phyloP scores from a whole-genome alignment of 92 coral and sea anemone genomes.

The Montipora capitata region DNA sequence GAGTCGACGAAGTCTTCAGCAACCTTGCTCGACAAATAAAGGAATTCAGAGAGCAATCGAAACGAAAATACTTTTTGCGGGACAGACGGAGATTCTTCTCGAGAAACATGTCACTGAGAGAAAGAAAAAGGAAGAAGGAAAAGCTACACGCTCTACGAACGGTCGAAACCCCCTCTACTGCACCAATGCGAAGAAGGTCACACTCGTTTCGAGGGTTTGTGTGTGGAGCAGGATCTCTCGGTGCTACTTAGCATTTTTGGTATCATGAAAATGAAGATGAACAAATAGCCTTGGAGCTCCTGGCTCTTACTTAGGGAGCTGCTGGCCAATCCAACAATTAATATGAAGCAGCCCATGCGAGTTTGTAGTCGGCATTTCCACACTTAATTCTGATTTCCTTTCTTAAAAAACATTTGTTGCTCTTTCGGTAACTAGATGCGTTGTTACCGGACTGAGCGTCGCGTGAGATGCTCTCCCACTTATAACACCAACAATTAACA shows the following conservation, averaged over 20 bases:
- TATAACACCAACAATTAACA: too few relatives aligned
- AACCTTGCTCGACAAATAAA: conserved; percentile 76
- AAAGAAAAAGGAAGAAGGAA: conserved; percentile 81
- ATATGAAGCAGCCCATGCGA: too few relatives aligned
- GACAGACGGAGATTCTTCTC: conserved; percentile 81
- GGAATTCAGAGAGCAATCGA: conserved; percentile 66
- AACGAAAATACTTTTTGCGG: conserved; percentile 73
- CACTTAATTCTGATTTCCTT: too few relatives aligned
- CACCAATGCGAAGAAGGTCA: conserved; percentile 32
- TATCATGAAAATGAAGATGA: not conserved
- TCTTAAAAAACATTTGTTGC: too few relatives aligned
- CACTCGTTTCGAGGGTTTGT: conserved; percentile 59
- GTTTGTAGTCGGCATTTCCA: too few relatives aligned
- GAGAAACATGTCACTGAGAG: conserved; percentile 77
- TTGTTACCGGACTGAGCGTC: too few relatives aligned
- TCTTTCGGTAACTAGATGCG: too few relatives aligned
- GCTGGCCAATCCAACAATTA: too few relatives aligned
- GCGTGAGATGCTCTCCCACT: too few relatives aligned
- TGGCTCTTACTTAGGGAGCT: too few relatives aligned
- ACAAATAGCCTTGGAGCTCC: not conserved
- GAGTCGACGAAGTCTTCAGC: conserved; percentile 83
- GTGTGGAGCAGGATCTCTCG: conserved; percentile 71
- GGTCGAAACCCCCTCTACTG: conserved; percentile 44
- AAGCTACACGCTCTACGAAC: conserved; percentile 79
- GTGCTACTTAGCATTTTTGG: not conserved